phyloP scores from a whole-genome alignment of 2,113 vertebrate species.

The Axis porcinus region DNA sequence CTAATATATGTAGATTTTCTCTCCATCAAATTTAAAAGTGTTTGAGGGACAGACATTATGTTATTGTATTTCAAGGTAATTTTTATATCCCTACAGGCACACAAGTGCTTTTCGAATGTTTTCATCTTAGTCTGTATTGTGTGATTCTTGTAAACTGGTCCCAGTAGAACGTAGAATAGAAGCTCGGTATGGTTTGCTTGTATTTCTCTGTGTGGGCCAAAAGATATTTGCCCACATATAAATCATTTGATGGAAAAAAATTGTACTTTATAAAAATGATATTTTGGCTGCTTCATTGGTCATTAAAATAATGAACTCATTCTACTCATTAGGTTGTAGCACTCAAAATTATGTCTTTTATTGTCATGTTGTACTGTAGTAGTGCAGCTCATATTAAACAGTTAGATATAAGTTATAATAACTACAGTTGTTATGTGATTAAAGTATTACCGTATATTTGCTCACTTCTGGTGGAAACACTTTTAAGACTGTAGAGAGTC shows the following conservation, averaged over 20 bases:
- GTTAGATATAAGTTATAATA: neutral
- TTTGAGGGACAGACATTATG: neutral
- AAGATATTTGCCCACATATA: conserved; percentile 19
- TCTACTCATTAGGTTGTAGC: neutral
- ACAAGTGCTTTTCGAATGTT: neutral
- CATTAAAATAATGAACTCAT: neutral
- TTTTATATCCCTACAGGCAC: neutral
- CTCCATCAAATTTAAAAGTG: conserved; percentile 1
- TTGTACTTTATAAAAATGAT: conserved; percentile 23
- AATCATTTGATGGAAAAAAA: neutral
- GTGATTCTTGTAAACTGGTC: conserved; percentile 12
- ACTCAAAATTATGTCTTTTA: neutral
- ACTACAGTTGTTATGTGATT: neutral
- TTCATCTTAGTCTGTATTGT: conserved; percentile 29
- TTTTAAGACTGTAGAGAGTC: conserved; percentile 12
- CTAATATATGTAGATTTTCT: neutral
- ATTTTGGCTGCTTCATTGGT: conserved; percentile 34
- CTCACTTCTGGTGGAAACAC: neutral
- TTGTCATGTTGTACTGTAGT: neutral
- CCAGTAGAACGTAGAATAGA: neutral
- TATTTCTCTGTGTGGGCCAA: neutral
- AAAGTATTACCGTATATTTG: neutral
- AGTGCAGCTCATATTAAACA: neutral
- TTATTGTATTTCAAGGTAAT: neutral
- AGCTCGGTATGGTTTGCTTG: conserved; percentile 1